Conservation (phyloP, 2,888 invertebrate genomes). For the Temnothorax unifasciatus region DNA sequence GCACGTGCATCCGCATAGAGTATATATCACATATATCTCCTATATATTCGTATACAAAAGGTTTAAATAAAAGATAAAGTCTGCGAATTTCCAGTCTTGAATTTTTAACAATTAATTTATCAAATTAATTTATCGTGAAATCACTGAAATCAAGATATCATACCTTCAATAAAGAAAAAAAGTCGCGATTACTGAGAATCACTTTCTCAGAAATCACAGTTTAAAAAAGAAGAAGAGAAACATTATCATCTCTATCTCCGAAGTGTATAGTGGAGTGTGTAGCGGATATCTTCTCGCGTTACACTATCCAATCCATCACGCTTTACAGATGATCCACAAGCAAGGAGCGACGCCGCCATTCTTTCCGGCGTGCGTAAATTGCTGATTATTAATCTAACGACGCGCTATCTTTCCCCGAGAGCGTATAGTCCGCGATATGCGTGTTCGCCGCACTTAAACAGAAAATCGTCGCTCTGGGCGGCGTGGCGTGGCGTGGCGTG, state of each 20-base stretch:
- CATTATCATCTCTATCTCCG: not conserved
- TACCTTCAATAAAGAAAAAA: not conserved
- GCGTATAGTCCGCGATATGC: conserved; percentile 17
- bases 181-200: not conserved
- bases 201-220: not conserved
- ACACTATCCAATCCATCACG: conserved; percentile 45
- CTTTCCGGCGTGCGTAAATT: conserved; percentile 51
- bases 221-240: not conserved
- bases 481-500: not conserved
- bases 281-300: not conserved
- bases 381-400: conserved; percentile 58
- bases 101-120: not conserved
- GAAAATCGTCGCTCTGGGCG: conserved; percentile 54
- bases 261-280: not conserved
- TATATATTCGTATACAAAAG: not conserved
- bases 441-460: conserved; percentile 47
- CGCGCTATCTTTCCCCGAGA: conserved; percentile 45
- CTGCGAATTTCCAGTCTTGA: not conserved
- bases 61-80: not conserved
- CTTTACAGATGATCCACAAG: conserved; percentile 41
- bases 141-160: not conserved
- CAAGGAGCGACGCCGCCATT: conserved; percentile 23
- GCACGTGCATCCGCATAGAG: not conserved
- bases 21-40: not conserved
- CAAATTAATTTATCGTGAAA: not conserved